These are phyloP conservation scores for Parochlus steinenii DNA, from an alignment of 2,888 invertebrate species.

Conservation along the genomic window DNA sequence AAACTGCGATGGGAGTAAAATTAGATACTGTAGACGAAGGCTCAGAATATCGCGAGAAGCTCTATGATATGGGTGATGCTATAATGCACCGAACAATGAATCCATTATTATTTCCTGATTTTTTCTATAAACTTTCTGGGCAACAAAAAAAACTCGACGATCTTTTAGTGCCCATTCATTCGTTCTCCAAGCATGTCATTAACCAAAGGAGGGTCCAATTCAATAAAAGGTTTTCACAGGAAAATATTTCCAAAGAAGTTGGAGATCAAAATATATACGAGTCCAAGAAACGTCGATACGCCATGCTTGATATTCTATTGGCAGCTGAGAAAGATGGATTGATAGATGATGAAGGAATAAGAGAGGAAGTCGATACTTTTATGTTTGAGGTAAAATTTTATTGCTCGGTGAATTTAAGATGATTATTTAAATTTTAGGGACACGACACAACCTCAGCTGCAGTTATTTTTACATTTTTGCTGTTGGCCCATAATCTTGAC, in stretches of 20 bases:
- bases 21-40: constrained; percentile 33
- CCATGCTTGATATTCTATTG: constrained; percentile 21
- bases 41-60: constrained; percentile 38
- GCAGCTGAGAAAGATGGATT: constrained; percentile 17
- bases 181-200: constrained; percentile 20
- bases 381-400: constrained; percentile 17
- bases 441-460: constrained; percentile 28
- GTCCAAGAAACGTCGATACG: constrained; percentile 30
- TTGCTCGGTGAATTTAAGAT: no score
- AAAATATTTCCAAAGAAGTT: background rate
- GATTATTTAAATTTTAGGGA: no score
- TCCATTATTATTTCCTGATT: no score
- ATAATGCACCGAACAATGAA: no score
- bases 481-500: constrained; percentile 19
- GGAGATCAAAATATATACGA: constrained; percentile 4
- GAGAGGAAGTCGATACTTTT: constrained; percentile 19
- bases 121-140: no score
- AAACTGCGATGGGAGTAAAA: constrained; percentile 53
- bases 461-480: constrained; percentile 17
- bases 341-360: constrained; percentile 22
- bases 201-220: constrained; percentile 12
- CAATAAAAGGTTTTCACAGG: background rate
- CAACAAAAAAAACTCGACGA: constrained; percentile 33
- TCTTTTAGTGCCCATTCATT: constrained; percentile 3
- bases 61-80: no score